Conservation (phyloP, 37 sponge, comb jelly and placozoan genomes). For the Ephydatia muelleri region DNA sequence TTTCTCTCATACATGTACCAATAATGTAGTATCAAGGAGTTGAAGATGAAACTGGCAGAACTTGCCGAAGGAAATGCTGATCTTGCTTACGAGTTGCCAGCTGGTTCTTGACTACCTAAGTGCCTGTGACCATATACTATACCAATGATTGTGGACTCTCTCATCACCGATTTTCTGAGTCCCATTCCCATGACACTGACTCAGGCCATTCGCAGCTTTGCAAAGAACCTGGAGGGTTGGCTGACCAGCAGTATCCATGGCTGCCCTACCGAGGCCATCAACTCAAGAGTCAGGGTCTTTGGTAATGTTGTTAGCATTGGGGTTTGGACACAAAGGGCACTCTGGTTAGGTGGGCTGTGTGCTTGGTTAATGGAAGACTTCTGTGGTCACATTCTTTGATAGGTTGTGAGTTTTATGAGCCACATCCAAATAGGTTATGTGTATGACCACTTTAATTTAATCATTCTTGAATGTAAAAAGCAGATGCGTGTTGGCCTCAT, state of each 20-base stretch:
- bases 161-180: slow-evolving; percentile 89
- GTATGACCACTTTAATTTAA: too few species aligned
- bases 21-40: not conserved
- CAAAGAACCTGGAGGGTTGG: slow-evolving; percentile 93
- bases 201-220: slow-evolving; percentile 96
- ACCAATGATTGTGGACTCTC: slow-evolving; percentile 92
- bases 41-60: slow-evolving; percentile 63
- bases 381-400: slow-evolving; percentile 5
- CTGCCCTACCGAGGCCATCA: slow-evolving; percentile 62
- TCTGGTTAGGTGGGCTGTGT: not conserved
- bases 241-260: slow-evolving; percentile 73
- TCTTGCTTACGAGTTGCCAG: slow-evolving; percentile 55
- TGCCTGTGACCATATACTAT: slow-evolving; percentile 90
- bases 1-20: not conserved
- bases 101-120: slow-evolving; percentile 72
- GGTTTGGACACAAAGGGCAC: not conserved
- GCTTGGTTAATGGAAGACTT: not conserved
- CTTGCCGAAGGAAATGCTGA: slow-evolving; percentile 65
- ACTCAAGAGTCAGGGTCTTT: slow-evolving; percentile 75
- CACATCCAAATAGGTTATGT: too few species aligned
- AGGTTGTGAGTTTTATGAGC: too few species aligned
- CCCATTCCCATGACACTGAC: slow-evolving; percentile 97
- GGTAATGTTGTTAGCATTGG: not conserved
- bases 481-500: too few species aligned
- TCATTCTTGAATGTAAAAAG: too few species aligned